Evolutionary conservation across 2,888 invertebrate genomes (phyloP), one percentile per base, ranked within the genome.

Genomic region (Thereva nobilitata): DNA sequence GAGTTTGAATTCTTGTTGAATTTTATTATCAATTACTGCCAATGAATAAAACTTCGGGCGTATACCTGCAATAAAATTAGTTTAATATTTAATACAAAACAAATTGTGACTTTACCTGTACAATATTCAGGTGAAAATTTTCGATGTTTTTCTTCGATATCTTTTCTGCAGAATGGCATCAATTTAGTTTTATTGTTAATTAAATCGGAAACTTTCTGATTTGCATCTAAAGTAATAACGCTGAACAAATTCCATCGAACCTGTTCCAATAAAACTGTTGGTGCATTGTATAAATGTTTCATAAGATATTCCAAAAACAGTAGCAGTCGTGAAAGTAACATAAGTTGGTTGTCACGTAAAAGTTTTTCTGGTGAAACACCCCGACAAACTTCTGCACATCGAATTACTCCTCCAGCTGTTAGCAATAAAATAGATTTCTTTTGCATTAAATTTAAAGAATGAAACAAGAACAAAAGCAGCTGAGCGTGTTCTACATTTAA

Each of bases 401-500:
- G 83, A 66, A 89, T 85, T 4, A 89, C 86, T 4, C 88, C 92
- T 70, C 91, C 90, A 2, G 92, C 90, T 41, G 92, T 90, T 73
- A 91, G 84, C 6, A 97, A 84, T 44, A 97, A 84, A 1, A 97
- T 92, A 2, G 93, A 91, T 80, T 97, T 97, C 82, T 97, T 97
- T 82, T 97, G 95, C 93, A 96, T 95, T 70, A 97, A 83, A 74
- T 95, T 95, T 68, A 97, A 82, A 0, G 95, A 94, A 80, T 97
- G 97, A 81, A 97, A 97, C 8, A 97, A 83, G 79, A 97, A 97
- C 6, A 97, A 85, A 70, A 97, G 82, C 44, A 97, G 84, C 79
- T 97, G 97, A 0, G 95, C 92, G 80, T 97, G 97, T 78, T 97
- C 97, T 57, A 97, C 94, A 79, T 97, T 97, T 68, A 97, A 83